Evolutionary conservation across 2,797 vertebrate species (phyloP).

Genomic region (Cuniculus paca): DNA sequence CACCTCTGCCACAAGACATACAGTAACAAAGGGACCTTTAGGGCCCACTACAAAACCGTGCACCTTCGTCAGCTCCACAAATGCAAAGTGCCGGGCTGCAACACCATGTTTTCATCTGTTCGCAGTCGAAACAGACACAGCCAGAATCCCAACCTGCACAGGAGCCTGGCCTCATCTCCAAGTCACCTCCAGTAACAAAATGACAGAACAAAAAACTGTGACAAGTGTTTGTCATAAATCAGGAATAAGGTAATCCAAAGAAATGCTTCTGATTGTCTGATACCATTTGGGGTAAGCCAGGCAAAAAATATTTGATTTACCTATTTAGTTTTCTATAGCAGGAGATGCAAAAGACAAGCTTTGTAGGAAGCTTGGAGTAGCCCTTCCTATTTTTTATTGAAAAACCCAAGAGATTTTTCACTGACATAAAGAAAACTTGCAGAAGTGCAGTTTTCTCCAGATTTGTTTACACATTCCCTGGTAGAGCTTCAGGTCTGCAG

Average conservation of each 20-base stretch:
- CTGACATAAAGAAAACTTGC: constrained; percentile 42
- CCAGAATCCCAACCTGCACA: constrained; percentile 99
- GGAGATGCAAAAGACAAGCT: constrained; percentile 34
- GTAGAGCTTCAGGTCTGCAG: constrained; percentile 56
- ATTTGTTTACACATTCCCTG: constrained; percentile 84
- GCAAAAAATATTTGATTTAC: constrained; percentile 58
- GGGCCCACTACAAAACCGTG: constrained; percentile 98
- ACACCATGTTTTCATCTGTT: constrained; percentile 97
- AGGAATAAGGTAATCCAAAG: constrained; percentile 79
- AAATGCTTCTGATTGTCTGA: constrained; percentile 21
- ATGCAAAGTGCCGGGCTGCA: constrained; percentile 97
- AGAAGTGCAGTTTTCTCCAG: constrained; percentile 25
- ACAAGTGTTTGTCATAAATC: constrained; percentile 77
- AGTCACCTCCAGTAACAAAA: constrained; percentile 83
- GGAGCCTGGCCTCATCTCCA: constrained; percentile 90
- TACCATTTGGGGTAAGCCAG: constrained; percentile 45
- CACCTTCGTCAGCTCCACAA: constrained; percentile 97
- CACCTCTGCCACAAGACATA: constrained; percentile 98
- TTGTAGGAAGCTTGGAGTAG: constrained; percentile 38
- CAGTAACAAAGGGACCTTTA: constrained; percentile 98
- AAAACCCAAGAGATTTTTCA: constrained; percentile 81
- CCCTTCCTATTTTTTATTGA: constrained; percentile 75
- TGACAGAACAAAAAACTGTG: constrained; percentile 57
- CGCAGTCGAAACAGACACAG: constrained; percentile 98
- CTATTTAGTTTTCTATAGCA: not conserved